Conservation (phyloP, 2,888 invertebrate genomes). For the Acanthopleura granulata region DNA sequence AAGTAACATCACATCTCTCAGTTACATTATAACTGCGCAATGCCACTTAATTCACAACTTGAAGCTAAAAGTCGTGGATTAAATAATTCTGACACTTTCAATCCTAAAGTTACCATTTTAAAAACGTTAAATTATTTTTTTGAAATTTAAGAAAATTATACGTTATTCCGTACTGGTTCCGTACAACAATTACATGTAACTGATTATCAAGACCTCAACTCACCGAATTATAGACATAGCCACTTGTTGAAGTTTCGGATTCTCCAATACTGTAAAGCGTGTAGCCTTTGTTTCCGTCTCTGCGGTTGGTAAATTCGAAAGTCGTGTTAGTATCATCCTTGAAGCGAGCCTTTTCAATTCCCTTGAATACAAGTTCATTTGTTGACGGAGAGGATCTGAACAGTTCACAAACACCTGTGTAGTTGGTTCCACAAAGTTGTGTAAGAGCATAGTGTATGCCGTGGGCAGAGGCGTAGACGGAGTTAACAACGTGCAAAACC, state of each 20-base stretch:
- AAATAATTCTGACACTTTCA: too few species aligned
- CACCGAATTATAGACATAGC: background rate
- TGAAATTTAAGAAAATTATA: too few species aligned
- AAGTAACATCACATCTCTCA: too few species aligned
- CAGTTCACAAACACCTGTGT: conserved; percentile 57
- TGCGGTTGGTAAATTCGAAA: conserved; percentile 47
- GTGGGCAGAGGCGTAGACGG: conserved; percentile 61
- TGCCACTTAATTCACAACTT: too few species aligned
- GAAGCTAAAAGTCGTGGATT: too few species aligned
- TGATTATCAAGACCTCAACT: background rate
- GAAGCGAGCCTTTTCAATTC: conserved; percentile 49
- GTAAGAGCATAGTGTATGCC: conserved; percentile 54
- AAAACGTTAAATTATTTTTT: too few species aligned
- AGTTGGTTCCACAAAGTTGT: conserved; percentile 49
- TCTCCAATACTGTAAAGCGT: conserved; percentile 39
- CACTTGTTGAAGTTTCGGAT: background rate
- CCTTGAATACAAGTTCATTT: conserved; percentile 39
- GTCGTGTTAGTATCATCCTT: conserved; percentile 46
- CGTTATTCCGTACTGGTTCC: too few species aligned
- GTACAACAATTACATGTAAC: background rate
- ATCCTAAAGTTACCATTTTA: too few species aligned
- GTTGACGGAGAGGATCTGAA: conserved; percentile 41
- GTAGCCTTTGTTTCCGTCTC: conserved; percentile 61
- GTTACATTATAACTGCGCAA: too few species aligned
- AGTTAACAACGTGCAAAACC: conserved; percentile 62